Evolutionary conservation across 2,113 vertebrate species (phyloP), one percentile per base, ranked within the genome.

Genomic region (Scophthalmus maximus): DNA sequence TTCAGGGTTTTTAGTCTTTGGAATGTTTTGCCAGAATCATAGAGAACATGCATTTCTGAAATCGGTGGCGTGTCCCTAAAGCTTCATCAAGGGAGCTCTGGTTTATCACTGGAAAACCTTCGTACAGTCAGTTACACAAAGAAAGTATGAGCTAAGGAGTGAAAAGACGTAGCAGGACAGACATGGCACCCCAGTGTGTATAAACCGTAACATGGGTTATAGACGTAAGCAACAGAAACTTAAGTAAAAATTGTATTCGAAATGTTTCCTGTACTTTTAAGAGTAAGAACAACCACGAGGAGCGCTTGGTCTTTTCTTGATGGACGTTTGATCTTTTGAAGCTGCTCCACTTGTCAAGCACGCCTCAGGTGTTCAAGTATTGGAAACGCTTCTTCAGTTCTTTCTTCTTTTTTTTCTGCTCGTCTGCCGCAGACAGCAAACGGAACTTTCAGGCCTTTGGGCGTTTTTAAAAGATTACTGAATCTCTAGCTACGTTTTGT

Each of bases 391-490:
- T 62, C 47, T 76, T 78, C 59, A 73, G 57, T 81, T 69, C 58
- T 34, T 26, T 25, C 70, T 74, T 73, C 30, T 72, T 78, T 40
- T 40, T 11, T 1, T 51, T 51, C 15, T 49, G 82, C 81, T 85
- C 55, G 73, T 70, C 62, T 65, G 87, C 87, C 74, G 81, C 83
- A 50, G 23, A 66, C 1, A 29, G 71, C 79, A 69, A 55, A 71
- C 26, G 46, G 68, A 78, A 87, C 84, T 86, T 88, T 88, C 34
- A 82, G 70, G 85, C 83, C 87, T 70, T 69, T 68, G 79, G 73
- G 83, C 82, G 55, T 94, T 94, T 93, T 92, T 91, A 93, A 92
- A 91, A 63, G 85, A 82, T 86, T 88, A 79, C 89, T 89, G 86
- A 91, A 91, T 91, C 90, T 92, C 77, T 78, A 88, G 86, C 74